Evolutionary conservation across 2,113 vertebrate species (phyloP), one percentile per base, ranked within the genome.

Genomic region (Mesembrinibis cayennensis): DNA sequence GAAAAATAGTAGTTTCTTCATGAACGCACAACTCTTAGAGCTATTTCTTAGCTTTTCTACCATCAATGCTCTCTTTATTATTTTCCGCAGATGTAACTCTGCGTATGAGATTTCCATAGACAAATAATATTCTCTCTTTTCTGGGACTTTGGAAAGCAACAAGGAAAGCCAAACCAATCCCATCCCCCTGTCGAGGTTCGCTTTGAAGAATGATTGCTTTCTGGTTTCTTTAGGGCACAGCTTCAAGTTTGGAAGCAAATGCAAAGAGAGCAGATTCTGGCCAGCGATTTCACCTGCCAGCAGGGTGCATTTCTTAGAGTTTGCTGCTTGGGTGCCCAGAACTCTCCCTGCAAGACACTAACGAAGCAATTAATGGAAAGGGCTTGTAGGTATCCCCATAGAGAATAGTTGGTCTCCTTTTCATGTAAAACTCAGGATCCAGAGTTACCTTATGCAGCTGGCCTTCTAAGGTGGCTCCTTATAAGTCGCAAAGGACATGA

Each of bases 171-270:
- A 93, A 93, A 87, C 61, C 83, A 78, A 66, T 84, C 44, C 76
- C 3, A 2, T 89, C 30, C 58, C 81, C 47, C 49, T 83, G 47
- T 81, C 0, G 9, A 87, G 56, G 81, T 85, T 87, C 2, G 2
- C 87, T 96, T 94, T 83, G 80, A 84, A 92, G 89, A 93, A 91
- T 52, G 62, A 89, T 76, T 91, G 73, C 87, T 82, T 93, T 96
- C 91, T 89, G 73, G 83, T 95, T 96, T 92, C 89, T 89, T 56
- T 53, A 92, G 77, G 70, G 56, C 66, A 69, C 16, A 58, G 78
- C 84, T 94, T 94, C 87, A 93, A 93, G 73, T 78, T 79, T 91
- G 83, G 83, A 94, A 95, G 87, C 73, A 76, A 89, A 95, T 49
- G 73, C 91, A 79, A 87, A 88, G 55, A 1, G 59, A 87, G 58